These are phyloP conservation scores for Podarcis siculus DNA, from an alignment of 2,797 vertebrate genomes.

Conservation along the genomic window DNA sequence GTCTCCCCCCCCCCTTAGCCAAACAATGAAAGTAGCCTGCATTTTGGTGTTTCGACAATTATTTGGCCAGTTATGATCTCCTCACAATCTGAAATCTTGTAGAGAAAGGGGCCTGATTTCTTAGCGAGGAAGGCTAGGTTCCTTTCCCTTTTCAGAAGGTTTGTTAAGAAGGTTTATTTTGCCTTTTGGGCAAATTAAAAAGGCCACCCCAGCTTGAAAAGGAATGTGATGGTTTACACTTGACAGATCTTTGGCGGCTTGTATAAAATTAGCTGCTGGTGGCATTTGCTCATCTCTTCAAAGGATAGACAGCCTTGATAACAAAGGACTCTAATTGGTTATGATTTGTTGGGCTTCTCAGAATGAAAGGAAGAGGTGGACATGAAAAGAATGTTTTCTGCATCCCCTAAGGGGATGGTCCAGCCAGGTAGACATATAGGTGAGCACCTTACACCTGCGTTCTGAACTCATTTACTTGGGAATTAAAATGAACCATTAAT, in stretches of 20 bases:
- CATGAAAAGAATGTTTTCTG: constrained; percentile 51
- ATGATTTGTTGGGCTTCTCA: constrained; percentile 64
- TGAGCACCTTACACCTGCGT: background rate
- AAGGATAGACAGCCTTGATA: constrained; percentile 64
- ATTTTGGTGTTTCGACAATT: no score
- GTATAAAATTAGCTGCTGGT: constrained; percentile 64
- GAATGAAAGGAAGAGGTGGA: constrained; percentile 59
- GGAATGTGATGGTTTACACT: constrained; percentile 49
- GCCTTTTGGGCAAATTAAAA: constrained; percentile 52
- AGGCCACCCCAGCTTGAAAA: constrained; percentile 62
- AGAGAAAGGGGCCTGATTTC: background rate
- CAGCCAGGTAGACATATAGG: constrained; percentile 28
- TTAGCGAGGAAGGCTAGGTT: background rate
- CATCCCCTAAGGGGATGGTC: constrained; percentile 10
- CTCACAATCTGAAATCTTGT: no score
- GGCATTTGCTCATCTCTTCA: constrained; percentile 67
- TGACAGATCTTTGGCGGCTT: constrained; percentile 72
- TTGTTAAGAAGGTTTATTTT: constrained; percentile 24
- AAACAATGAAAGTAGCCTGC: no score
- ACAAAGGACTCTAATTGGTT: constrained; percentile 66
- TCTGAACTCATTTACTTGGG: background rate
- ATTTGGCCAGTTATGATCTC: no score
- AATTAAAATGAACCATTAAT: background rate
- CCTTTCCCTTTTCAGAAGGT: background rate
- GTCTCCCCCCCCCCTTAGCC: no score